These are phyloP conservation scores for Pycnomerus fuliginosus DNA, from an alignment of 2,888 invertebrate genomes.

Conservation along the genomic window DNA sequence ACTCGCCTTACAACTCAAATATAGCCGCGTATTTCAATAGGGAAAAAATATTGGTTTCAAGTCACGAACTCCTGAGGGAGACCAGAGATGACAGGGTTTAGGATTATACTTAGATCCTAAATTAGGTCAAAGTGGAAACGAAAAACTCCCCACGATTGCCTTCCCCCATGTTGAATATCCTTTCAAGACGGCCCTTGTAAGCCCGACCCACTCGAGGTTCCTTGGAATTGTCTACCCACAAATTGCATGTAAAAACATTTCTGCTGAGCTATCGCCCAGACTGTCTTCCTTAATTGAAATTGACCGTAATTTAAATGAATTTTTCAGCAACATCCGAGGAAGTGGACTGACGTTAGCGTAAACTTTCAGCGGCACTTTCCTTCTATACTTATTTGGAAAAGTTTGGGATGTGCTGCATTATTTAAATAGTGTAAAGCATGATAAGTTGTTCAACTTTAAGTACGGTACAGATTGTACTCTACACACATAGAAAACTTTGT, in stretches of 20 bases:
- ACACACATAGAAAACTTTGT: no score
- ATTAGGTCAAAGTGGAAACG: constrained; percentile 31
- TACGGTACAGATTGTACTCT: no score
- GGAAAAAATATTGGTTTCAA: constrained; percentile 33
- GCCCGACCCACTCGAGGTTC: constrained; percentile 23
- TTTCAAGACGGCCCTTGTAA: constrained; percentile 18
- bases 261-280: constrained; percentile 10
- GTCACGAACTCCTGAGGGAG: constrained; percentile 28
- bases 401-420: no score
- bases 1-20: constrained; percentile 17
- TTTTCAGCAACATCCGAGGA: not conserved
- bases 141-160: no score
- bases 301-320: not conserved
- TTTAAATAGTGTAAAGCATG: no score
- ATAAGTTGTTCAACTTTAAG: no score
- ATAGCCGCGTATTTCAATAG: constrained; percentile 26
- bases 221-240: constrained; percentile 18
- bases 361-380: no score
- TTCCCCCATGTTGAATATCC: constrained; percentile 18
- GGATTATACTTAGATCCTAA: constrained; percentile 27
- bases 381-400: no score
- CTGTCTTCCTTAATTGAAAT: not conserved
- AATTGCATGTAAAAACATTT: constrained; percentile 22
- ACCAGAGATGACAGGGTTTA: constrained; percentile 26
- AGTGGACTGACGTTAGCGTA: no score